Evolutionary conservation across 2,113 vertebrate species (phyloP).

Genomic region (rat (Rattus norvegicus)): DNA sequence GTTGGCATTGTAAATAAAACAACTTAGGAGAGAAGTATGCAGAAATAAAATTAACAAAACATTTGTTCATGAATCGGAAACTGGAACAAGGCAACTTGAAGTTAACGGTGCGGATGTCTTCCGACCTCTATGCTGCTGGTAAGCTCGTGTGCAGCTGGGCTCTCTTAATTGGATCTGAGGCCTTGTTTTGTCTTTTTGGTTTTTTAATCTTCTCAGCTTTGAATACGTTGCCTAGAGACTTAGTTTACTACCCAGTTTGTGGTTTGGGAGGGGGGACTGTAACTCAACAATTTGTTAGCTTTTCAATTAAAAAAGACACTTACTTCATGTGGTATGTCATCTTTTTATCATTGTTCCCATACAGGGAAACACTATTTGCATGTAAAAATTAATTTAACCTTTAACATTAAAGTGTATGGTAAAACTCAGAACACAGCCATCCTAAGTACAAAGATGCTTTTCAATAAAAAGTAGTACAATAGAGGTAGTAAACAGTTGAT

Average conservation of each 20-base stretch:
- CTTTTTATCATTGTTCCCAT: conserved; percentile 67
- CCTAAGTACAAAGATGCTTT: conserved; percentile 69
- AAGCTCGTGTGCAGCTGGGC: background rate
- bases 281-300: conserved; percentile 64
- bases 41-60: conserved; percentile 79
- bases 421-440: conserved; percentile 52
- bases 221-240: conserved; percentile 52
- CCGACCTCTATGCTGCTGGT: background rate
- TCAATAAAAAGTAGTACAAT: conserved; percentile 73
- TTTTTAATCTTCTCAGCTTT: conserved; percentile 62
- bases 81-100: conserved; percentile 70
- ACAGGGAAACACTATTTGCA: conserved; percentile 68
- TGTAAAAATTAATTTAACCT: conserved; percentile 70
- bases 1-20: conserved; percentile 89
- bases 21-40: conserved; percentile 76
- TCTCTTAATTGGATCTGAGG: conserved; percentile 52
- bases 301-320: conserved; percentile 73
- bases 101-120: conserved; percentile 66
- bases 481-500: conserved; percentile 71
- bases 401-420: conserved; percentile 61
- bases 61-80: conserved; percentile 73
- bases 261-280: conserved; percentile 16
- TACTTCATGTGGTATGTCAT: conserved; percentile 64
- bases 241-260: conserved; percentile 56
- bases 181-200: conserved; percentile 2